Conservation (phyloP, 2,113 vertebrate genomes). For the Pelecanus crispus region DNA sequence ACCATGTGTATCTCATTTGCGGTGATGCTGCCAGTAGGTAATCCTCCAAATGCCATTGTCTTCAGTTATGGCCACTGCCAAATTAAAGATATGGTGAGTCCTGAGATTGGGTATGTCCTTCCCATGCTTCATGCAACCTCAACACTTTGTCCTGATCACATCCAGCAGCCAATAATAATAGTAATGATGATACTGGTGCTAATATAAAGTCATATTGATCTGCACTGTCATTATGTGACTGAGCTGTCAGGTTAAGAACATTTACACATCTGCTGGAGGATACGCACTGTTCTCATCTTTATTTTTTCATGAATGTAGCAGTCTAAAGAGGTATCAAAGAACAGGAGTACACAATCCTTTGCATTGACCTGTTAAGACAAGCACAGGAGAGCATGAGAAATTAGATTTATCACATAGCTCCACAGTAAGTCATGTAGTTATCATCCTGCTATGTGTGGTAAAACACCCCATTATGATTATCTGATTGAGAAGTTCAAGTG, state of each 20-base stretch:
- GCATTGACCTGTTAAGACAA: background rate
- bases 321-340: background rate
- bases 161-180: background rate
- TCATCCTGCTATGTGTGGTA: background rate
- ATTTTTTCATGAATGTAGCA: background rate
- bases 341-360: background rate
- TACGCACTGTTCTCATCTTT: background rate
- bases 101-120: background rate
- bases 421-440: background rate
- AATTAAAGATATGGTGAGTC: constrained; percentile 94
- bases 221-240: background rate
- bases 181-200: background rate
- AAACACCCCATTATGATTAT: background rate
- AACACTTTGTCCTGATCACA: background rate
- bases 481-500: background rate
- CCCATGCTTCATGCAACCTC: background rate
- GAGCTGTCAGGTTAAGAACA: background rate
- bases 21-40: constrained; percentile 97
- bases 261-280: background rate
- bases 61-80: constrained; percentile 97
- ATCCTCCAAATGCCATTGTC: constrained; percentile 97
- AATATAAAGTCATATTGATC: background rate
- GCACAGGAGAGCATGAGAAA: background rate
- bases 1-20: constrained; percentile 98
- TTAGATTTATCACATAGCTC: background rate